Evolutionary conservation across 2,113 vertebrate species (phyloP), one percentile per base, ranked within the genome.

Genomic region (Entosphenus tridentatus): DNA sequence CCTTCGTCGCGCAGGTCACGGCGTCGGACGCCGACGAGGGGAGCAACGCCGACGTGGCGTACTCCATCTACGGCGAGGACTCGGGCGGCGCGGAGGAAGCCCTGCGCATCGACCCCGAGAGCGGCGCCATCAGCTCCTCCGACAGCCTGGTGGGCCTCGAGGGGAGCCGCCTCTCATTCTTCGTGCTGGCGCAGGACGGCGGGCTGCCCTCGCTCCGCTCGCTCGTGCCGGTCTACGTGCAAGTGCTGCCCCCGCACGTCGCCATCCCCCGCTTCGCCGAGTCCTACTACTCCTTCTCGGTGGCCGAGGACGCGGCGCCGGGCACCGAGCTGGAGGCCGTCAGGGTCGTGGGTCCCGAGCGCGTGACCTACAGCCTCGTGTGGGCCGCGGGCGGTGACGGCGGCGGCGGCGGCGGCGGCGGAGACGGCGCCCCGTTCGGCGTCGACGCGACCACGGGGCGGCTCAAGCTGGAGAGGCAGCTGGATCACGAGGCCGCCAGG

Each of bases 81-180:
- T 87, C 87, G 0, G 77, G 84, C 67, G 85, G 88, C 1, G 83
- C 93, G 67, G 82, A 83, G 9, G 86, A 93, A 72, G 82, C 89
- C 70, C 80, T 98, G 73, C 92, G 95, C 77, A 95, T 97, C 5
- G 89, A 97, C 73, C 86, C 86, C 11, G 92, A 97, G 75, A 98
- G 86, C 71, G 93, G 93, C 59, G 96, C 90, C 92, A 87, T 98
- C 82, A 88, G 95, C 67, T 95, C 90, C 2, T 95, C 92, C 75
- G 87, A 88, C 68, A 88, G 77, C 71, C 93, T 98, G 73, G 83
- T 80, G 74, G 86, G 88, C 21, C 75, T 87, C 57, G 86, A 80
- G 76, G 92, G 85, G 70, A 87, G 88, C 1, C 85, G 96, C 56
- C 78, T 91, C 59, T 95, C 92, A 0, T 96, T 96, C 76, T 98